A percentile compares a stretch with the other conserved stretches of the same genome.
Evolutionary conservation across 2,113 vertebrate genomes (phyloP).

Genomic region (Xiphophorus couchianus): DNA sequence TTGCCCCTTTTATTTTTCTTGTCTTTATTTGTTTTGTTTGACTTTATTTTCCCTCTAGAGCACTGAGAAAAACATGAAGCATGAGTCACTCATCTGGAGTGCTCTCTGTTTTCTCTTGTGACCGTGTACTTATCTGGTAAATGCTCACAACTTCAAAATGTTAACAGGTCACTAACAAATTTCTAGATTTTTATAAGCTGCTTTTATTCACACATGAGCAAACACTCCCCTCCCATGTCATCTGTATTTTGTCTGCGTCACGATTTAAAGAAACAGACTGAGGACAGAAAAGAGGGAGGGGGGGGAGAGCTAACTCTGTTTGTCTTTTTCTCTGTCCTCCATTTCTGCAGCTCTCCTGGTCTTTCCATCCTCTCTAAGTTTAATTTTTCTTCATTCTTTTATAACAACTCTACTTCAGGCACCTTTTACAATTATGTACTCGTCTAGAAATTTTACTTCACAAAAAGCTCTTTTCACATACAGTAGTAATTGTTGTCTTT

Average conservation of each 20-base stretch:
- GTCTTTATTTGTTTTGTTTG: no score
- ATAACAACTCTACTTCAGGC: slow-evolving; percentile 51
- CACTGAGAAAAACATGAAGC: not conserved
- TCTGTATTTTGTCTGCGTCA: not conserved
- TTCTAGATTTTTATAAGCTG: not conserved
- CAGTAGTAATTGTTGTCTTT: slow-evolving; percentile 22
- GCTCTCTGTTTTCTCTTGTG: slow-evolving; percentile 5
- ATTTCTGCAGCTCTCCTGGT: slow-evolving; percentile 23
- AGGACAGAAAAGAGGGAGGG: not conserved
- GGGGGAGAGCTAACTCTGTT: slow-evolving; percentile 4
- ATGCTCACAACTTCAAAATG: slow-evolving; percentile 1
- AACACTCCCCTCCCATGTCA: not conserved
- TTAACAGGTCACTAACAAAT: not conserved
- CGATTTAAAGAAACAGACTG: not conserved
- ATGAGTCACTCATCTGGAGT: not conserved
- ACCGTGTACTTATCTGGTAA: slow-evolving; percentile 7
- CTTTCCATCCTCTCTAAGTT: slow-evolving; percentile 28
- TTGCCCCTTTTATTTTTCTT: no score
- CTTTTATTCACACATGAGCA: slow-evolving; percentile 1
- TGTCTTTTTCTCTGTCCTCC: not conserved
- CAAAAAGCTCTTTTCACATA: slow-evolving; percentile 44
- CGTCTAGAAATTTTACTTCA: slow-evolving; percentile 55
- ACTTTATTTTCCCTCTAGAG: no score
- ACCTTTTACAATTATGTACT: slow-evolving; percentile 67
- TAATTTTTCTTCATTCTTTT: slow-evolving; percentile 65